Base-by-base conservation (phyloP, 1,140 invertebrate genomes). In the Ephestia elutella region DNA sequence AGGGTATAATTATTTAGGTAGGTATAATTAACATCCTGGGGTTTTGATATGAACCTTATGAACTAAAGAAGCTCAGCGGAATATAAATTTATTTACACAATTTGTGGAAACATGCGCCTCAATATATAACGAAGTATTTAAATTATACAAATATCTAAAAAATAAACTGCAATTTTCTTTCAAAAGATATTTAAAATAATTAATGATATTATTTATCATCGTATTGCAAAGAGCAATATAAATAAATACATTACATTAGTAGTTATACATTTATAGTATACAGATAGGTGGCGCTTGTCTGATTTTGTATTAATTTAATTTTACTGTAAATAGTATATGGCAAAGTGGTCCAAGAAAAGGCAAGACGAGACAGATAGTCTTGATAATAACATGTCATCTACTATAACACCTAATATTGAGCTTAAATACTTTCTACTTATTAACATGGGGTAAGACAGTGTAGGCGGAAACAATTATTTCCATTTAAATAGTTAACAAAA, bases 31-130 rank as follows among this genome's bases (percentile, higher is more conserved):
- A 53, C 20, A 53, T 13, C 19, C 50, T 49, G 56, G 56, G 44
- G 48, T 57, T 44, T 57, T 57, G 56, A 57, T 49, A 57, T 57
- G 48, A 17, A 25, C 20, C 38, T 57, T 49, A 57, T 30, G 18
- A 54, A 19, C 54, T 55, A 55, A n/a, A 13, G 32, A 55, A 55
- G 54, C 54, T 55, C 54, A 5, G 32, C 30, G 20, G 32, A 38
- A 44, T 15, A 44, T n/a, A 15, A 44, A 10, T 44, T 10, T 15
- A 44, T 8, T 15, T 44, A 35, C 10, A 10, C 1, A 15, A 44
- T 10, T 44, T 1, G 15, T 9, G 38, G 2, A 15, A 44, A 35
- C 8, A 2, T 35, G 8, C 10, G 32, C 32, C 3, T 10, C 9
- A 2, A 11, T 35, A 35, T 2, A 35, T 13, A 35, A 11, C 8